Evolutionary conservation across 2,113 vertebrate species (phyloP), one percentile per base, ranked within the genome.

Genomic region (Pelusios castaneus): DNA sequence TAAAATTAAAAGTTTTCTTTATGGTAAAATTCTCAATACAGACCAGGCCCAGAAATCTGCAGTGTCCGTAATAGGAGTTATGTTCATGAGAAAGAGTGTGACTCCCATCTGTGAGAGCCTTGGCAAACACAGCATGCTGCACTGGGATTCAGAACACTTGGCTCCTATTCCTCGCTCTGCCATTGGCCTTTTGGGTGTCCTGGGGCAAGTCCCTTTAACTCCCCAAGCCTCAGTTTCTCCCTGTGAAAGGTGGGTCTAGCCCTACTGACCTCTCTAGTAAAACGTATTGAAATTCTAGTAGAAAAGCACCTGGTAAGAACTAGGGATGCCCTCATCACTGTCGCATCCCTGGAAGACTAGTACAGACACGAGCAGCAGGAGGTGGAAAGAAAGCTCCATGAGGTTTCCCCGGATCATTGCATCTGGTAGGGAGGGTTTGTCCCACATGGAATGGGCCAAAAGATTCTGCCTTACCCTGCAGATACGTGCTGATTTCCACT

Each of bases 41-140:
- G 43, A 10, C 47, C 16, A 49, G 41, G 8, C 12, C 31, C 75
- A 85, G 85, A 82, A 58, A 56, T 67, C 38, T 85, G 34, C 58
- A 94, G 52, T n/a, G 8, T 34, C n/a, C 5, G 29, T 88, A 31
- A 29, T 22, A 29, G 3, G 51, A 75, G 47, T 21, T 75, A 29
- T 10, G 2, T 84, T 38, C 31, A 6, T 49, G 43, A 63, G 52
- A 38, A 29, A 27, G 5, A 27, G 52, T 27, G 12, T 58, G 56
- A 9, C 56, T 58, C 58, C 29, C 58, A 60, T 31, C 13, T 60
- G 9, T 38, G 16, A 34, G 9, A 84, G 52, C 43, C 58, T 58
- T 24, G 17, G 67, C 78, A 11, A 17, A 14, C 16, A 24, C 13
- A 0, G 0, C n/a, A 41, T 16, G 10, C 21, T 51, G 80, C 34